Conservation (phyloP, 2,888 invertebrate genomes). For the Stenotaenia linearis region DNA sequence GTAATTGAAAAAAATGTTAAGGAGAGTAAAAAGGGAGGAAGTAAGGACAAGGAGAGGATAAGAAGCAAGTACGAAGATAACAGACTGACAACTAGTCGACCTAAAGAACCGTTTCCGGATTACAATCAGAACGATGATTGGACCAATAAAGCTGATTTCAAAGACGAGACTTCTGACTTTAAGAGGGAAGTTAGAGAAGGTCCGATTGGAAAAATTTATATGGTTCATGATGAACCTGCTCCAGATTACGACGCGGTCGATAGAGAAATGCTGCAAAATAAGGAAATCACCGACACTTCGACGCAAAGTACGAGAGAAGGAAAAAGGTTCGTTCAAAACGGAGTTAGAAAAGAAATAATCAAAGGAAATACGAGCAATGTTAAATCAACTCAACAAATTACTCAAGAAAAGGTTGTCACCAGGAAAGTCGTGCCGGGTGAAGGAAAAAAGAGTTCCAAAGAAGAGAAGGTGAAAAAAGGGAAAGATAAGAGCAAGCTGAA, state of each 20-base stretch:
- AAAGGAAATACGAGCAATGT: neutral
- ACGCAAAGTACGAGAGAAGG: neutral
- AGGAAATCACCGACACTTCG: neutral
- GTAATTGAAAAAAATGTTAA: neutral
- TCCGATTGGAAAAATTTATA: neutral
- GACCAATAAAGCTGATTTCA: neutral
- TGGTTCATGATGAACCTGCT: neutral
- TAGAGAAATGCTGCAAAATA: neutral
- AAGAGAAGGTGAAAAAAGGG: neutral
- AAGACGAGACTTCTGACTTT: neutral
- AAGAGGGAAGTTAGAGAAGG: constrained; percentile 3
- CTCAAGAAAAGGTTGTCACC: neutral
- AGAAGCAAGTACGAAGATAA: neutral
- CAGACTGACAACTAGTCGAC: neutral
- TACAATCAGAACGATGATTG: neutral
- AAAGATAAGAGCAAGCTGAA: constrained; percentile 10
- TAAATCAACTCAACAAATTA: neutral
- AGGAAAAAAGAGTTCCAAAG: neutral
- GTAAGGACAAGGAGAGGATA: neutral
- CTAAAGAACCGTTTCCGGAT: constrained; percentile 21
- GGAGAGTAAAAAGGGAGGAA: neutral
- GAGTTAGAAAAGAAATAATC: neutral
- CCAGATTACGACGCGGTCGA: constrained; percentile 7
- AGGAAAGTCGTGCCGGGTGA: neutral
- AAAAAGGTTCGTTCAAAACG: neutral